Evolutionary conservation across 2,888 invertebrate species (phyloP), one percentile per base, ranked within the genome.

Genomic region (Yponomeuta plumbellus): DNA sequence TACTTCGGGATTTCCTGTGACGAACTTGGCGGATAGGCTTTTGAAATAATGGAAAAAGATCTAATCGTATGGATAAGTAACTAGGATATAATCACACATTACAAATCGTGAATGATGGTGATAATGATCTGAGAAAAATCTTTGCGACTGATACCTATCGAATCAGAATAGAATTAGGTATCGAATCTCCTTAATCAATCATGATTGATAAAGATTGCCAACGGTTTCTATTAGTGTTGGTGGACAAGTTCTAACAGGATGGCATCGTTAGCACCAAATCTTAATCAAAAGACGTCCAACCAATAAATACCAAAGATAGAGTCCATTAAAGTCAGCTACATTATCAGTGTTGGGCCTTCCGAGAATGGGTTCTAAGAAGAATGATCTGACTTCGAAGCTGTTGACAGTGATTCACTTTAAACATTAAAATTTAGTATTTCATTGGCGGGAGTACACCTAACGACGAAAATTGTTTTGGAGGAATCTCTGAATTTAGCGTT

Each of bases 1-100:
- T 52, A 71, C 68, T 63, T 74, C 75, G 84, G 84, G 76, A 83
- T 83, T 88, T 83, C 88, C 88, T 82, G 79, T 79, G 79, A 79
- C 81, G 76, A 61, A 34, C 34, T 1, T 21, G 5, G 13, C 10
- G 59, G 59, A 21, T 11, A 22, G 23, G 13, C 22, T 59, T 59
- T 34, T 34, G 8, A 34, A 34, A 34, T 34, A 34, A 52, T 52
- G 44, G 44, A 17, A 17, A 44, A 52, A 17, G 1, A 52, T 52
- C 44, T 52, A 52, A 52, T 34, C 3, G 34, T 10, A 34, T 34
- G 34, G 34, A 34, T 34, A 34, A 34, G 8, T 34, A 34, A 34
- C 8, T 34, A 10, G 34, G 34, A 8, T 8, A 34, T 34, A 34
- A 6, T 34, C 34, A 34, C 34, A 34, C 34, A 8, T 34, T 34